Percentiles rank a stretch among this genome's conserved stretches.
These are phyloP conservation scores for Ditylenchus dipsaci DNA, from an alignment of 1,140 invertebrate genomes.

Conservation along the genomic window DNA sequence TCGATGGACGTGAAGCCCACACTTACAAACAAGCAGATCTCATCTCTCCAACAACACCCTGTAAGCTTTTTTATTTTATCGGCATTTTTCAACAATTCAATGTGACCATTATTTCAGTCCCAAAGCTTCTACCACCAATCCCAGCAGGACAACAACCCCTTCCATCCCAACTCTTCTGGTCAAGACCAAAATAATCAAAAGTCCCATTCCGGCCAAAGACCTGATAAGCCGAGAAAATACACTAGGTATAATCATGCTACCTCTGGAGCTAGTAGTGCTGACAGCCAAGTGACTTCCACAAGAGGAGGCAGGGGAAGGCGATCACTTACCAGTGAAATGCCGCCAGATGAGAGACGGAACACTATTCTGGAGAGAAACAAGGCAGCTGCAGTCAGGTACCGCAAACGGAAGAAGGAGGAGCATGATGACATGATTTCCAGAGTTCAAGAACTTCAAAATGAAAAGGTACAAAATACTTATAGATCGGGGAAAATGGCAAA, in stretches of 20 bases:
- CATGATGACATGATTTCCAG: conserved; percentile 43
- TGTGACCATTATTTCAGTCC: not conserved
- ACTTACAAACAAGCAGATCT: not conserved
- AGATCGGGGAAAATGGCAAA: not conserved
- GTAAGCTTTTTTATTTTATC: not conserved
- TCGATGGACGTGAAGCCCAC: conserved; percentile 19
- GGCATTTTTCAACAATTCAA: too few species aligned
- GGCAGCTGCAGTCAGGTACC: conserved; percentile 46
- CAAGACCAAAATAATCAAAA: not conserved
- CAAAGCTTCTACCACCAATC: not conserved
- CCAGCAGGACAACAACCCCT: not conserved
- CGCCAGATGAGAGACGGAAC: conserved; percentile 37
- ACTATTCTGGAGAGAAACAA: conserved; percentile 47
- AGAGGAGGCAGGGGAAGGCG: conserved; percentile 41
- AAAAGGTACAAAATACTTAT: conserved; percentile 31
- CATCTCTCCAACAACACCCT: not conserved
- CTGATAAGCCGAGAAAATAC: conserved; percentile 13
- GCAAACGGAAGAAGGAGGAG: conserved; percentile 47
- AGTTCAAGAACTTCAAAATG: conserved; percentile 38
- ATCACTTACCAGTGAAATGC: conserved; percentile 41
- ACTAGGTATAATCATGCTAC: conserved; percentile 13
- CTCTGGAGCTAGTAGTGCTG: conserved; percentile 10
- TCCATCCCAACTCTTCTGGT: not conserved
- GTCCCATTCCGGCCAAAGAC: not conserved
- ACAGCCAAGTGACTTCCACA: conserved; percentile 32